phyloP scores from a whole-genome alignment of 2,113 vertebrate genomes.

The Thalassoma bifasciatum region DNA sequence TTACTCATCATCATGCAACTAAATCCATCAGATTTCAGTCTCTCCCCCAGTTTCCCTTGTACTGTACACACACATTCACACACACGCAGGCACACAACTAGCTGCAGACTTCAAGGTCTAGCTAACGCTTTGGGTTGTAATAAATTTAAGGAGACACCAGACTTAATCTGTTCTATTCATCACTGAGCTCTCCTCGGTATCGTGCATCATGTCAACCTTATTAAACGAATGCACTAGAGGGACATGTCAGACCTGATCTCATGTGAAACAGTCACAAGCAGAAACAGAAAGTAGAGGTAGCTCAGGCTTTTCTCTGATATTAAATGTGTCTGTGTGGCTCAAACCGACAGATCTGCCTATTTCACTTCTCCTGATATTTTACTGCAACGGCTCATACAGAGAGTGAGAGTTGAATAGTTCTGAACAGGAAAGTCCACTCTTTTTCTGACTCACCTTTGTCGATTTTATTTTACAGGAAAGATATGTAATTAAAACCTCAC shows the following conservation, averaged over 20 bases:
- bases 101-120: not conserved
- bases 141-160: constrained; percentile 24
- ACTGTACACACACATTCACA: constrained; percentile 14
- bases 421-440: not conserved
- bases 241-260: not conserved
- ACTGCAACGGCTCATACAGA: not conserved
- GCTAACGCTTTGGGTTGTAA: constrained; percentile 8
- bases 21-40: constrained; percentile 1
- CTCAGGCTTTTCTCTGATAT: not conserved
- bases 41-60: not conserved
- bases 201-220: constrained; percentile 1
- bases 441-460: not conserved
- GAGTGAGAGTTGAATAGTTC: not conserved
- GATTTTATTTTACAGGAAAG: no score
- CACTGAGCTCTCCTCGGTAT: not conserved
- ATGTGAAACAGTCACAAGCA: constrained; percentile 18
- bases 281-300: not conserved
- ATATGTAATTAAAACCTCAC: not conserved
- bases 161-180: constrained; percentile 25
- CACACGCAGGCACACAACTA: not conserved
- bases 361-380: no score
- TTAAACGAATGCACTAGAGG: constrained; percentile 10
- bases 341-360: no score
- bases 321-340: no score
- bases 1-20: constrained; percentile 14